Evolutionary conservation across 1,140 invertebrate genomes (phyloP), one percentile per base, ranked within the genome.

Genomic region (Pseudoatta argentina): DNA sequence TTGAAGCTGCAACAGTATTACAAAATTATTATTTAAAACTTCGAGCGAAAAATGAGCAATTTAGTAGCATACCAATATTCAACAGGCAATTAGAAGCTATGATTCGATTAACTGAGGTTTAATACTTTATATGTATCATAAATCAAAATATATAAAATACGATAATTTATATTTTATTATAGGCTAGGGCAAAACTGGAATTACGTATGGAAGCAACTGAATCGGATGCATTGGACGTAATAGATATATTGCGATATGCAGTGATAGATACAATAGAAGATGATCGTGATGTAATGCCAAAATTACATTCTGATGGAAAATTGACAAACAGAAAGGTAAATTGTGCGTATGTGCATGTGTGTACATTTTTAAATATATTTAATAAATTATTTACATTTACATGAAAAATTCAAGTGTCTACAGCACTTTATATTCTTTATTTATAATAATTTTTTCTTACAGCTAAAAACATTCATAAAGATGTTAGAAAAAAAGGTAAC

Each of bases 21-120:
- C 97, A 98, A 94, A 94, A 97, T 8, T 99, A 98, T 95, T 99
- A 99, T 94, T 94, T 98, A 24, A 96, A 98, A 86, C 95, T 99
- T 55, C 95, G 98, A 30, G 95, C 96, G 90, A 96, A 96, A 79
- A 97, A 97, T 93, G 87, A 86, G 79, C 94, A 94, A 66, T 93
- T 92, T 77, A 96, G 96, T 89, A 95, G 95, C 24, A 96, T 97
- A 14, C 98, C 98, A 2, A 97, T 99, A 55, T 99, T 98, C 8
- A 97, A 97, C 1, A 95, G 98, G 78, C 98, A 99, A 93, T 95
- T 99, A 39, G 98, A 99, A 96, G 98, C 98, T 8, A 96, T 99
- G 66, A 97, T 99, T 55, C 94, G 98, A 92, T 95, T 99, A 2
- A 98, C 98, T 16, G 97, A 98, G 95, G 97, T 97, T 64, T n/a